Evolutionary conservation across 1,140 invertebrate genomes (phyloP), one percentile per base, ranked within the genome.

Genomic region (Carposina sasakii): DNA sequence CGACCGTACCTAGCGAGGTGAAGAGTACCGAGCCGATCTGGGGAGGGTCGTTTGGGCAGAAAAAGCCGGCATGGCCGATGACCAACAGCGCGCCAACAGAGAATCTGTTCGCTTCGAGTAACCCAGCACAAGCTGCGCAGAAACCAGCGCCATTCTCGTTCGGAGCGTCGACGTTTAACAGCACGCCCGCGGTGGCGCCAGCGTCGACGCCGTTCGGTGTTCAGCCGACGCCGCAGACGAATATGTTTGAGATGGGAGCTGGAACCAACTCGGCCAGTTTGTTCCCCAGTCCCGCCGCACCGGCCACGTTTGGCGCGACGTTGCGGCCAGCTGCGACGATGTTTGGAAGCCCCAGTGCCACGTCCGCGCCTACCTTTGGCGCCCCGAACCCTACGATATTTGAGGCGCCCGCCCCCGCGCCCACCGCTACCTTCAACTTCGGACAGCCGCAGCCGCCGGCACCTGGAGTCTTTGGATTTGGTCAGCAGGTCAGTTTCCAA

Each of bases 401-500:
- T 43, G 69, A 73, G 42, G 39, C 56, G 2, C 33, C 61, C 19
- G 56, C 55, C 0, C 55, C 65, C 4, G 54, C 54, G n/a, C 58
- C 67, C 2, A 52, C 65, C 1, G 54, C 68, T 16, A 44, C 60
- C 1, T 76, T 76, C 36, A 70, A 65, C 46, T 75, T 75, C 46
- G 64, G 67, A 10, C 20, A 60, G 20, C 37, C 60, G 26, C 37
- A 59, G 9, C 66, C 61, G 33, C 20, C 58, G 3, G 31, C 59
- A n/a, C n/a, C n/a, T 13, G 60, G 50, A 10, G 58, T 76, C 19
- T 72, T 74, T 50, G 66, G 66, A 40, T 81, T 81, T 56, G 67
- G 70, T 47, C 76, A 79, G 64, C n/a, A n/a, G n/a, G 72, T 75
- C 65, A 61, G 41, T 48, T n/a, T n/a, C n/a, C n/a, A n/a, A n/a